phyloP scores from a whole-genome alignment of 2,113 vertebrate genomes.

The Eurystomus gularis region DNA sequence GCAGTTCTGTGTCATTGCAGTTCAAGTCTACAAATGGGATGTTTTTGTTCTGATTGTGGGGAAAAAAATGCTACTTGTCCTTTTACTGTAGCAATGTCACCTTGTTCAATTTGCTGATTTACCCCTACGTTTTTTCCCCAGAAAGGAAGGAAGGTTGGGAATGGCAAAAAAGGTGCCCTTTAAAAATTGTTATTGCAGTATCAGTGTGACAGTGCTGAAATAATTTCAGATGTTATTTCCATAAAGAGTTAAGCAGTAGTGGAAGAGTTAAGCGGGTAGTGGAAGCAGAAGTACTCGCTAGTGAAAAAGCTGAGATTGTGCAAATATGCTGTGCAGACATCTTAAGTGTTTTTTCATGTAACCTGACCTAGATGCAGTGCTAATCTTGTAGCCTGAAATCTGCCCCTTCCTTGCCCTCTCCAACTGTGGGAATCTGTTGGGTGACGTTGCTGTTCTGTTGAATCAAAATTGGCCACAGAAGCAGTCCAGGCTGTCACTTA shows the following conservation, averaged over 20 bases:
- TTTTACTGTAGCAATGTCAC: not conserved
- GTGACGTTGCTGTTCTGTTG: not conserved
- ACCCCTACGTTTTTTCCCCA: not conserved
- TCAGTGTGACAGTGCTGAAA: not conserved
- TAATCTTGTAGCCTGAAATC: not conserved
- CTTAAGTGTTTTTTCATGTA: not conserved
- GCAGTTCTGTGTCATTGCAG: not conserved
- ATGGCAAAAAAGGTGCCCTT: not conserved
- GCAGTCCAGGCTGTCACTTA: fast-evolving
- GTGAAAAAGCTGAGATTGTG: not conserved
- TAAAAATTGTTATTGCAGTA: not conserved
- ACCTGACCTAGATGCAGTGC: not conserved
- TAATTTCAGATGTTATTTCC: too few relatives aligned
- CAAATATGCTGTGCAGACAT: not conserved
- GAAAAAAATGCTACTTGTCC: not conserved
- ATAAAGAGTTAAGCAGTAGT: too few relatives aligned
- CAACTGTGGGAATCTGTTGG: not conserved
- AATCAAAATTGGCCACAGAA: not conserved
- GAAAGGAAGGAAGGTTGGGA: not conserved
- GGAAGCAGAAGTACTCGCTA: not conserved
- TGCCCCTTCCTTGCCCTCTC: not conserved
- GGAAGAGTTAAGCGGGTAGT: too few relatives aligned
- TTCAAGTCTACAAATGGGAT: not conserved
- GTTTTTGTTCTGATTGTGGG: not conserved
- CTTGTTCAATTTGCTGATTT: not conserved